These are phyloP conservation scores for Chloropsis cyanopogon DNA, from an alignment of 2,113 vertebrate species.

Conservation along the genomic window DNA sequence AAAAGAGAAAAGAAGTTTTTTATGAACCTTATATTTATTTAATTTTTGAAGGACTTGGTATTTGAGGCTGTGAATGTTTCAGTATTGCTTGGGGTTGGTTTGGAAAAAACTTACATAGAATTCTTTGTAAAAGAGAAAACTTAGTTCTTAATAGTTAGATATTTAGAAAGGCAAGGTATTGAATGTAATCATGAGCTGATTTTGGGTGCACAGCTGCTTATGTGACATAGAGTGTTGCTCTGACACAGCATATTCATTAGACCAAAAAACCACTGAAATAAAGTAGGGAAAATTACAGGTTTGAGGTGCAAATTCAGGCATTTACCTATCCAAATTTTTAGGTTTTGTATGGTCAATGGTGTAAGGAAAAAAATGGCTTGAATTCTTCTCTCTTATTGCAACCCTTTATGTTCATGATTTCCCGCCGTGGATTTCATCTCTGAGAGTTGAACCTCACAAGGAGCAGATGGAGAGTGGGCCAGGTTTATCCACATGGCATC, in stretches of 20 bases:
- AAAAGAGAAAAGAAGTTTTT: background rate
- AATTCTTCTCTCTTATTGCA: background rate
- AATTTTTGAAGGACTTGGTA: background rate
- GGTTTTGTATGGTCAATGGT: background rate
- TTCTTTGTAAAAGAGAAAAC: background rate
- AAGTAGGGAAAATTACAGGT: background rate
- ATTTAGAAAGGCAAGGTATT: background rate
- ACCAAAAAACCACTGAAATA: background rate
- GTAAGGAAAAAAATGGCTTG: background rate
- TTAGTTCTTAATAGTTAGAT: background rate
- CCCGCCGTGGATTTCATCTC: background rate
- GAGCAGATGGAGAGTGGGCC: background rate
- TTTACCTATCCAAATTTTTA: background rate
- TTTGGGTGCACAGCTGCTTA: background rate
- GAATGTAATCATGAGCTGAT: background rate
- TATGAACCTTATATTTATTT: background rate
- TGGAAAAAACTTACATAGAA: background rate
- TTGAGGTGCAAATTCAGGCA: background rate
- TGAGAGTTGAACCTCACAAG: background rate
- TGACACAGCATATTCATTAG: background rate
- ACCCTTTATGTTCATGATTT: background rate
- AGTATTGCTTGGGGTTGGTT: background rate
- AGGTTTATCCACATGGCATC: background rate
- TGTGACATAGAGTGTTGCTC: background rate
- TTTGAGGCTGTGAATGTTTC: background rate